These are phyloP conservation scores for Ptychodera flava DNA, from an alignment of 35 echinoderm and acorn worm genomes.

Conservation along the genomic window DNA sequence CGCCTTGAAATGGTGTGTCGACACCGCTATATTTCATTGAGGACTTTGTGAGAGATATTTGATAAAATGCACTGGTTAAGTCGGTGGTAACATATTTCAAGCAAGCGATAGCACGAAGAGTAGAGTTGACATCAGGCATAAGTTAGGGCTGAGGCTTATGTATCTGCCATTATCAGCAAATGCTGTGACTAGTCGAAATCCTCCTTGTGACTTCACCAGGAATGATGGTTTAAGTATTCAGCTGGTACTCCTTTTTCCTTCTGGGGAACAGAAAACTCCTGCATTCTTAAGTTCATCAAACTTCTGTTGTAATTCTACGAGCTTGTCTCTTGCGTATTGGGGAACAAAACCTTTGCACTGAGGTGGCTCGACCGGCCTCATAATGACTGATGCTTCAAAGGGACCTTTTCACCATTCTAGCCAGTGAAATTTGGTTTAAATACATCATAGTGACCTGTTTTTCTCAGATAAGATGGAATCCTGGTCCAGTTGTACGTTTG, in stretches of 20 bases:
- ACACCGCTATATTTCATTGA: too few relatives aligned
- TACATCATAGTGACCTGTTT: neutral
- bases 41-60: too few relatives aligned
- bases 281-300: too few relatives aligned
- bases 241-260: constrained; percentile 26
- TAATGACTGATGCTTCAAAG: neutral
- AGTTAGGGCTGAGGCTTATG: constrained; percentile 48
- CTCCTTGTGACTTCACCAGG: constrained; percentile 41
- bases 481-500: neutral
- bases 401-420: constrained; percentile 12
- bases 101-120: neutral
- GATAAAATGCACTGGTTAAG: too few relatives aligned
- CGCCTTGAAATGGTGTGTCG: constrained; percentile 44
- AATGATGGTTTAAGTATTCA: constrained; percentile 42
- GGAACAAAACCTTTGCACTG: neutral
- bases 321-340: too few relatives aligned
- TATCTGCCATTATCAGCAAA: constrained; percentile 52
- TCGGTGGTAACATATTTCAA: constrained; percentile 45
- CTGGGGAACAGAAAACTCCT: constrained; percentile 40
- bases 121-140: neutral
- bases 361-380: neutral
- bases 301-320: too few relatives aligned
- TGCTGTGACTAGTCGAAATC: too few relatives aligned
- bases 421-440: neutral
- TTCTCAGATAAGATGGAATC: neutral